phyloP scores from a whole-genome alignment of 1,140 invertebrate species.

The Brachionus paranguensis region DNA sequence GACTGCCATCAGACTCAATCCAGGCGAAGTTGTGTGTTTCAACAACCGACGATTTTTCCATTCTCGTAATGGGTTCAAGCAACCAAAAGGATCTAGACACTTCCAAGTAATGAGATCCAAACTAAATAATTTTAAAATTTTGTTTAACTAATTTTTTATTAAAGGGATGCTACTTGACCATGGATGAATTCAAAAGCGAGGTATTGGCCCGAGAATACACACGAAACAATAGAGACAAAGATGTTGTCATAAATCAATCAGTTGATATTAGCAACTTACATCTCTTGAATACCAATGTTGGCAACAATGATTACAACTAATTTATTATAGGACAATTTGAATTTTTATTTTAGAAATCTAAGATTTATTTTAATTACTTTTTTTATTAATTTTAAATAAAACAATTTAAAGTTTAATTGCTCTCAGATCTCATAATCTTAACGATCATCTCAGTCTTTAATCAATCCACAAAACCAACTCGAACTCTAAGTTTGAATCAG shows the following conservation, averaged over 20 bases:
- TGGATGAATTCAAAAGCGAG: slow-evolving; percentile 50
- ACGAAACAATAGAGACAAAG: background rate
- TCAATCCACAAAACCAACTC: background rate
- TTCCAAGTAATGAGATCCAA: slow-evolving; percentile 39
- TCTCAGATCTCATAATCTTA: slow-evolving; percentile 41
- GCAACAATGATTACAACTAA: slow-evolving; percentile 20
- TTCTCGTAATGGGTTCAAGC: slow-evolving; percentile 45
- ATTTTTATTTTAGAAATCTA: background rate
- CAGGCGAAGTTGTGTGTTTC: slow-evolving; percentile 48
- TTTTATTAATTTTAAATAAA: background rate
- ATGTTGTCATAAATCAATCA: background rate
- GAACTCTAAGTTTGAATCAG: background rate
- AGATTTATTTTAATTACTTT: background rate
- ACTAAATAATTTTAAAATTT: background rate
- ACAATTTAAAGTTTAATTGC: background rate
- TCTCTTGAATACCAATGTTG: slow-evolving; percentile 1
- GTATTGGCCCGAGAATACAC: slow-evolving; percentile 26
- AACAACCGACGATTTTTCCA: slow-evolving; percentile 51
- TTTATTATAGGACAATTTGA: background rate
- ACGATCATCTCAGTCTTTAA: slow-evolving; percentile 28
- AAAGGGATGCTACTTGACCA: slow-evolving; percentile 50
- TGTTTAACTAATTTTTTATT: background rate
- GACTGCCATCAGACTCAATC: slow-evolving; percentile 45
- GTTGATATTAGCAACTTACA: background rate
- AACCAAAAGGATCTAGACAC: slow-evolving; percentile 46